phyloP scores from a whole-genome alignment of 2,797 vertebrate genomes.

The Rhinatrema bivittatum region DNA sequence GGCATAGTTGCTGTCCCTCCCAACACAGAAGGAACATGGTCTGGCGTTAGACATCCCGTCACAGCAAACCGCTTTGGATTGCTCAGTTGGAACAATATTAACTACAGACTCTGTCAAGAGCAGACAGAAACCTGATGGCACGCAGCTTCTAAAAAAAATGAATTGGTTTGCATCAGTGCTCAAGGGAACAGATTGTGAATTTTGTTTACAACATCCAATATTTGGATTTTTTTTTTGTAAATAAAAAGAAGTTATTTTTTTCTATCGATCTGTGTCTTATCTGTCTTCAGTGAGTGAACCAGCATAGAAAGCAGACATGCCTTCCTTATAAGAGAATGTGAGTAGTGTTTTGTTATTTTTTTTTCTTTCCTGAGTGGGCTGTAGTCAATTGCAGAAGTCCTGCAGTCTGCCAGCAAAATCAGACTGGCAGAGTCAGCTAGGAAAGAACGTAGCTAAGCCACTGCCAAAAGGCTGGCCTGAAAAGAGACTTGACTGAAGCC shows the following conservation, averaged over 20 bases:
- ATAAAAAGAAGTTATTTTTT: constrained; percentile 81
- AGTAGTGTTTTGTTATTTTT: constrained; percentile 30
- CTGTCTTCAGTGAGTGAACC: constrained; percentile 44
- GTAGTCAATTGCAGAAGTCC: constrained; percentile 37
- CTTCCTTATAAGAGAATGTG: constrained; percentile 18
- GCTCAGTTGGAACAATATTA: constrained; percentile 53
- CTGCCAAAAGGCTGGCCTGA: constrained; percentile 43
- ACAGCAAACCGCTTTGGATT: constrained; percentile 55
- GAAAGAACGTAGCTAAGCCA: constrained; percentile 30
- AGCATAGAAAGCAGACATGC: constrained; percentile 13
- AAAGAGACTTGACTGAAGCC: not conserved
- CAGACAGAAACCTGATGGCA: constrained; percentile 55
- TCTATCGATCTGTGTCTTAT: constrained; percentile 61
- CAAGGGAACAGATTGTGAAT: constrained; percentile 73
- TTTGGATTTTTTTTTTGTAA: constrained; percentile 76
- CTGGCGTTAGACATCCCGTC: constrained; percentile 50
- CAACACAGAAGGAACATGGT: constrained; percentile 46
- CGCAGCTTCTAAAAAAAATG: constrained; percentile 45
- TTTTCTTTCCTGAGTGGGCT: constrained; percentile 29
- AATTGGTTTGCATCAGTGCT: constrained; percentile 41
- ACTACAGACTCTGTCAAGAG: constrained; percentile 52
- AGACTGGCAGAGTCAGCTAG: constrained; percentile 22
- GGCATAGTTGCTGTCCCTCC: constrained; percentile 46
- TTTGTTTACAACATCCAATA: constrained; percentile 82
- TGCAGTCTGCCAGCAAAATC: constrained; percentile 33